Evolutionary conservation across 2,888 invertebrate species (phyloP).

Genomic region (Didymodactylos carnosus): DNA sequence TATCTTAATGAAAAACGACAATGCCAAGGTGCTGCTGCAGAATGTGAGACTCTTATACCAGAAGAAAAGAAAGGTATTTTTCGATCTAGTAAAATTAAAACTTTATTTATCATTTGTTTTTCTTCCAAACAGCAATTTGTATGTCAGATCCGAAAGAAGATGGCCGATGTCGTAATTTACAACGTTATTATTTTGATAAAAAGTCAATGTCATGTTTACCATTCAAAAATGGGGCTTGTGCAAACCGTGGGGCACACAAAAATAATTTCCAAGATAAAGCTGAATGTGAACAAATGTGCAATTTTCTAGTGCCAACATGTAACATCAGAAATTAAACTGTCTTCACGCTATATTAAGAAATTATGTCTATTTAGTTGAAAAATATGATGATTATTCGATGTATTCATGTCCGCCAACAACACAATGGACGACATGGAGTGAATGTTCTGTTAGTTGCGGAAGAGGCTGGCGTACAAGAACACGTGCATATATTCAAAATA

Average conservation of each 20-base stretch:
- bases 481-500: not conserved
- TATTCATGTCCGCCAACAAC: constrained; percentile 41
- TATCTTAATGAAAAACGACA: not conserved
- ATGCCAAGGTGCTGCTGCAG: not conserved
- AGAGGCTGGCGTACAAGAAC: not conserved
- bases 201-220: constrained; percentile 44
- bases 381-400: too few species aligned
- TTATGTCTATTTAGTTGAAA: too few species aligned
- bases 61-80: not conserved
- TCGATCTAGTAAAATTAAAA: not conserved
- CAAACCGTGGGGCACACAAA: constrained; percentile 12
- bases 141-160: constrained; percentile 1
- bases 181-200: constrained; percentile 7
- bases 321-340: too few species aligned
- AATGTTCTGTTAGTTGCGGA: constrained; percentile 61
- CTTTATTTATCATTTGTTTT: too few species aligned
- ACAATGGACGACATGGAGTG: constrained; percentile 61
- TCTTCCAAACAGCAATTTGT: too few species aligned
- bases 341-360: too few species aligned
- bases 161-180: not conserved
- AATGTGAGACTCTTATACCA: not conserved
- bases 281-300: constrained; percentile 15
- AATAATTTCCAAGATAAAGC: constrained; percentile 15
- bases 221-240: constrained; percentile 37
- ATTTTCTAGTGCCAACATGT: too few species aligned